Base-by-base conservation (phyloP, 2,797 vertebrate genomes). In the Antennarius maculatus region DNA sequence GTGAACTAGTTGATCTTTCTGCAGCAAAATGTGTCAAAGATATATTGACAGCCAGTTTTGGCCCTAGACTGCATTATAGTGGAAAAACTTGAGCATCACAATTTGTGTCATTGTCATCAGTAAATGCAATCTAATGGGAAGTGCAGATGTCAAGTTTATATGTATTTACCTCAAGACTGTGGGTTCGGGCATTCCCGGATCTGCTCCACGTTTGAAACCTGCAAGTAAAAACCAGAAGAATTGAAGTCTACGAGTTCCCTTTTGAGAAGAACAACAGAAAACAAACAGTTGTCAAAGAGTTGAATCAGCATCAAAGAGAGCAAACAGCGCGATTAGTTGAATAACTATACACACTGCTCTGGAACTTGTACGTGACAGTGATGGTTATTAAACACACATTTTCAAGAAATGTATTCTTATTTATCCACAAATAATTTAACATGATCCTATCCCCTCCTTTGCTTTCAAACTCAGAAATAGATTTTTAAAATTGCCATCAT, bases 141-240 rank as follows among this genome's bases (percentile, higher is more conserved):
- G 9, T 12, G 37, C 27, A 23, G 34, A 23, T 37, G 7, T 53
- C 5, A 54, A 15, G 55, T 2, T 0, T 15, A 9, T 8, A 1
- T 5, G 14, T 55, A 12, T 28, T 65, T 55, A 91, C 91, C 91
- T 91, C 52, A 97, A 80, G 61, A 98, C 71, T 2, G 88, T 95
- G 13, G 96, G 96, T 62, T 96, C 95, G 6, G 96, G 96, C 95
- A 97, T 97, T 59, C 96, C 96, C 67, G 96, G 96, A 88, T 98
- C 96, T 54, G 95, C 95, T 78, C 96, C 96, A 77, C 96, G 95
- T 74, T 95, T 97, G 88, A 98, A 98, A 79, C 96, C 96, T 97
- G 80, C 0, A 53, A 66, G 64, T 3, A 0, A 61, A 66, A 69
- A 65, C 1, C 6, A 68, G 2, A 39, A 55, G 1, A 34, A 41